Evolutionary conservation across 1,140 invertebrate genomes (phyloP).

Genomic region (Saccostrea glomerata): DNA sequence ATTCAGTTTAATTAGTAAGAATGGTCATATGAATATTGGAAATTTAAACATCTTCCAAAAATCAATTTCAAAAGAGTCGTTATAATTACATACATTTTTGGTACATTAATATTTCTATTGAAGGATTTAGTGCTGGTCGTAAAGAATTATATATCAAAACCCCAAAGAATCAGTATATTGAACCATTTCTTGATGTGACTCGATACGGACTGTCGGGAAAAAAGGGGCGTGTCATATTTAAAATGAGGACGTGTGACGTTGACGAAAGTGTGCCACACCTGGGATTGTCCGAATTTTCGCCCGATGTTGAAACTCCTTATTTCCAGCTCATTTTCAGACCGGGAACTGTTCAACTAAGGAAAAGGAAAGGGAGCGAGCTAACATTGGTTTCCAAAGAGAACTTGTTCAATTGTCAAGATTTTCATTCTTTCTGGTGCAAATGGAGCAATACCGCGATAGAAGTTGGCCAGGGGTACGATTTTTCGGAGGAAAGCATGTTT

Average conservation of each 20-base stretch:
- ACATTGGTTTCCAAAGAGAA: not conserved
- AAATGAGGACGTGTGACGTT: not conserved
- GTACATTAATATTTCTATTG: not conserved
- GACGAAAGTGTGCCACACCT: not conserved
- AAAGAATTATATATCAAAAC: conserved; percentile 5
- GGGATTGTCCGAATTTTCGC: not conserved
- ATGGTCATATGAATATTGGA: too few species aligned
- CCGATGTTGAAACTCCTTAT: not conserved
- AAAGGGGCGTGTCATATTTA: not conserved
- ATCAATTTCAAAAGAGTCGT: too few species aligned
- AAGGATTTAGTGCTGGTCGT: not conserved
- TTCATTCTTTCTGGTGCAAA: not conserved
- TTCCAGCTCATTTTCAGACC: not conserved
- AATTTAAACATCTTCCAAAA: too few species aligned
- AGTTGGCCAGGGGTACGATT: not conserved
- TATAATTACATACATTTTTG: too few species aligned
- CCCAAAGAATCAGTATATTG: not conserved
- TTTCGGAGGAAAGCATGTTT: not conserved
- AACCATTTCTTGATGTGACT: not conserved
- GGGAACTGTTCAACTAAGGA: not conserved
- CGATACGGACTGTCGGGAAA: not conserved
- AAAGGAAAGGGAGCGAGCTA: not conserved
- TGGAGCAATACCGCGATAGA: not conserved
- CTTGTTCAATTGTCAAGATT: not conserved
- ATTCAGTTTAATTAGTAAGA: too few species aligned